Conservation (phyloP, 1,140 invertebrate species). For the Leptinotarsa texana region DNA sequence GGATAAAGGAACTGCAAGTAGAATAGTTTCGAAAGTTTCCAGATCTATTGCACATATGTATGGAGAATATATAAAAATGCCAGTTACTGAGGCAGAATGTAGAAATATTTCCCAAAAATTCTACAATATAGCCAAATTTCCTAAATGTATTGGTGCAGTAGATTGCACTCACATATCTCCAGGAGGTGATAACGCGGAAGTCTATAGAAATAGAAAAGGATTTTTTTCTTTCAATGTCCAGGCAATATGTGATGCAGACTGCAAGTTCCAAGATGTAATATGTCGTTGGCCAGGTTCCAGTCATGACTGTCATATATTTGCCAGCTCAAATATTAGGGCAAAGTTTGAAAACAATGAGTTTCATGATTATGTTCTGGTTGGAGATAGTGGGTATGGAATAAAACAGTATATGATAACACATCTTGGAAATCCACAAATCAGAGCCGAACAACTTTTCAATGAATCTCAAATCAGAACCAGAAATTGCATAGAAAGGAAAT, state of each 20-base stretch:
- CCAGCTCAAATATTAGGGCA: constrained; percentile 26
- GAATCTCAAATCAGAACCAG: constrained; percentile 54
- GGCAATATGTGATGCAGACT: constrained; percentile 43
- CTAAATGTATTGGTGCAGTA: constrained; percentile 48
- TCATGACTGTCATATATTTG: constrained; percentile 53
- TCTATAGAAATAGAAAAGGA: constrained; percentile 49
- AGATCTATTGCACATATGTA: constrained; percentile 3
- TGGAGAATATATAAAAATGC: constrained; percentile 39
- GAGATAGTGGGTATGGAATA: constrained; percentile 41
- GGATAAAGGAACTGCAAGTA: constrained; percentile 27
- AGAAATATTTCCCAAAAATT: constrained; percentile 39
- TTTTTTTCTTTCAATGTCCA: constrained; percentile 55
- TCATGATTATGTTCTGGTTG: too few species aligned
- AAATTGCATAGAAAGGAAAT: constrained; percentile 48
- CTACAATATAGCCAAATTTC: constrained; percentile 41
- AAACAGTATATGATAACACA: constrained; percentile 46
- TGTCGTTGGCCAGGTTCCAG: constrained; percentile 51
- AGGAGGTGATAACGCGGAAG: constrained; percentile 43
- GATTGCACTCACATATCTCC: constrained; percentile 49
- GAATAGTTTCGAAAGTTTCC: constrained; percentile 27
- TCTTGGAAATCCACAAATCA: constrained; percentile 31
- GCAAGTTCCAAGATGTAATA: constrained; percentile 48
- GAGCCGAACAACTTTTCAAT: constrained; percentile 51
- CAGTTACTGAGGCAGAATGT: constrained; percentile 35
- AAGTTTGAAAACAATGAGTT: neutral